Conservation (phyloP, 2,113 vertebrate species). For the Ursus arctos region DNA sequence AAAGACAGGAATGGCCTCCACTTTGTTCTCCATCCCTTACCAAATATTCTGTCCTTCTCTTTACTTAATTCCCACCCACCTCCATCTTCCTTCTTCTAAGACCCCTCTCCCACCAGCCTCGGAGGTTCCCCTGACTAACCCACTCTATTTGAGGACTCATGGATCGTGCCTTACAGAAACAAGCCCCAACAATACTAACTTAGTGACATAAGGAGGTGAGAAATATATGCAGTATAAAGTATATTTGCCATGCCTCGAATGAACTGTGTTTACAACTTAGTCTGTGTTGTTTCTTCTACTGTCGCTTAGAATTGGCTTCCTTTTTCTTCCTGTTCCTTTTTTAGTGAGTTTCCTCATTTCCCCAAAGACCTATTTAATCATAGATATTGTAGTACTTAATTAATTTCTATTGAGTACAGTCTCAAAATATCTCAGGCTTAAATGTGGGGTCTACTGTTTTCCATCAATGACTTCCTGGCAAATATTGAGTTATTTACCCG, state of each 20-base stretch:
- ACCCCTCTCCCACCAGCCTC: no score
- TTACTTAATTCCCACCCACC: neutral
- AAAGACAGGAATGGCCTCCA: accelerated
- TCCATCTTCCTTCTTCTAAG: neutral
- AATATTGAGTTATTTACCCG: neutral
- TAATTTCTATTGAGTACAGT: constrained; percentile 31
- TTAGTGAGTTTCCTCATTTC: neutral
- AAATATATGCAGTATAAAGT: accelerated
- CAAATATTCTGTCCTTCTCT: accelerated
- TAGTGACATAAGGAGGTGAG: neutral
- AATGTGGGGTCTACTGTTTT: neutral
- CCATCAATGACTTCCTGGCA: neutral
- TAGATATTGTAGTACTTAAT: constrained; percentile 18
- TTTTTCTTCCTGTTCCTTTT: neutral
- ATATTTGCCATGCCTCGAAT: accelerated
- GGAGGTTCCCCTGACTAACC: neutral
- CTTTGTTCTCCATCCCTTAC: accelerated
- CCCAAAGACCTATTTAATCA: neutral
- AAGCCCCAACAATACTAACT: accelerated
- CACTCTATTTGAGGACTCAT: neutral
- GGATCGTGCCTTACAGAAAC: neutral
- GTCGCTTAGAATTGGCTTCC: neutral
- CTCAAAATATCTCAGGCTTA: neutral
- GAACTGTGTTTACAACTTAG: accelerated
- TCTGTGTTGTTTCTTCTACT: neutral